These are phyloP conservation scores for Thereva nobilitata DNA, from an alignment of 2,888 invertebrate species.

Conservation along the genomic window DNA sequence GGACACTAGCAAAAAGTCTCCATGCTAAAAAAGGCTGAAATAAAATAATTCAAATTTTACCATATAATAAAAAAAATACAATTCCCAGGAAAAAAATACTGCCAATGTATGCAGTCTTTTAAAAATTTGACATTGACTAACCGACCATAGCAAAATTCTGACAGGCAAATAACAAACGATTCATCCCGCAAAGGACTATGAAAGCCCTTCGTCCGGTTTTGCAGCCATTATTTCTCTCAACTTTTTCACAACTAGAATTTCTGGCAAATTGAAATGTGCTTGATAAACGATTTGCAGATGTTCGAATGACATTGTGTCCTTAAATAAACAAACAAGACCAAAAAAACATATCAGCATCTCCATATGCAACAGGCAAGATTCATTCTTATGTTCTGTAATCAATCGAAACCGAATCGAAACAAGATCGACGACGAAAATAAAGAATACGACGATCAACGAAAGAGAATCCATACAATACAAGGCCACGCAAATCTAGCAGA, in stretches of 20 bases:
- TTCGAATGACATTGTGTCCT: conserved; percentile 5
- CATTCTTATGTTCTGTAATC: conserved; percentile 11
- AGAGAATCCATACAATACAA: conserved; percentile 1
- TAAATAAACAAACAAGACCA: background rate
- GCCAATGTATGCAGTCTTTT: too few species aligned
- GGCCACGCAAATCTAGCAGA: conserved; percentile 16
- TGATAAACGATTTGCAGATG: conserved; percentile 25
- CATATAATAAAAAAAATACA: too few species aligned
- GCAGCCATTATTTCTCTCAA: conserved; percentile 3
- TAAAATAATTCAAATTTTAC: too few species aligned
- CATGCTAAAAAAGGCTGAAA: too few species aligned
- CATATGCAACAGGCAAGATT: conserved; percentile 13
- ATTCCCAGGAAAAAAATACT: too few species aligned
- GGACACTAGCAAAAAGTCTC: too few species aligned
- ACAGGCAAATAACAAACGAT: too few species aligned
- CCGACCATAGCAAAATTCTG: too few species aligned
- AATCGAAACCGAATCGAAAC: background rate
- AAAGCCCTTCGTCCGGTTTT: background rate
- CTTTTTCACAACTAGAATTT: conserved; percentile 14
- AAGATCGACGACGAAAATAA: background rate
- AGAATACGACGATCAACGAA: conserved; percentile 4
- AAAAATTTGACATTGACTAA: too few species aligned
- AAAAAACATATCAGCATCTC: background rate
- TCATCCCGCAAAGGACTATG: too few species aligned
- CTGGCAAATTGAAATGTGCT: conserved; percentile 23